Percentiles rank a stretch among this genome's conserved stretches.
phyloP scores from a whole-genome alignment of 92 coral and sea anemone genomes.

The Porites rus region DNA sequence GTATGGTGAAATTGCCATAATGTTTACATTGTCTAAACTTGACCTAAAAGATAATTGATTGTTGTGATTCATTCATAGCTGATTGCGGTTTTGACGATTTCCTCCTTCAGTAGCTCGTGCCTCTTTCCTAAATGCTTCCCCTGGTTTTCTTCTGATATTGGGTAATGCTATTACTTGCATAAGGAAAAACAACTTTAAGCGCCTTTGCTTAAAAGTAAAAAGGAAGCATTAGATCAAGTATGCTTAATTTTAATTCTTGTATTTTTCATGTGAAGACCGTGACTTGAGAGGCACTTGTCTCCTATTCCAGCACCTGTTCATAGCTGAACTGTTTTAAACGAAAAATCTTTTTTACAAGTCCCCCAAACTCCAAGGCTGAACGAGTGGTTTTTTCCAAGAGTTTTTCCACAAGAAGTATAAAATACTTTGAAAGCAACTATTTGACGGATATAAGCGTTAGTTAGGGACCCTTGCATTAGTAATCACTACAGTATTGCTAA shows the following conservation, averaged over 20 bases:
- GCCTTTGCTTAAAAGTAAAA: conserved; percentile 1
- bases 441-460: too few relatives aligned
- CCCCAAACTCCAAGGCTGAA: too few relatives aligned
- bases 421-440: too few relatives aligned
- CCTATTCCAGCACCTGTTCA: too few relatives aligned
- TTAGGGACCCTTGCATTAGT: too few relatives aligned
- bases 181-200: conserved; percentile 1
- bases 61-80: background rate
- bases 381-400: too few relatives aligned
- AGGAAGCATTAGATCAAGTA: background rate
- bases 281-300: too few relatives aligned
- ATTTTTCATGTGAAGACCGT: background rate
- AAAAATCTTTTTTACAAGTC: too few relatives aligned
- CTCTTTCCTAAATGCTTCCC: background rate
- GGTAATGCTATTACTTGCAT: conserved; percentile 5
- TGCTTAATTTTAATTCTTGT: background rate
- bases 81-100: conserved; percentile 9
- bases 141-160: background rate
- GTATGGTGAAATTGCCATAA: too few relatives aligned
- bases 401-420: too few relatives aligned
- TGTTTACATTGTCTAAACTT: background rate
- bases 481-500: too few relatives aligned
- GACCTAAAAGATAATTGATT: conserved; percentile 13
- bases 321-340: too few relatives aligned
- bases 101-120: background rate